phyloP scores from a whole-genome alignment of 1,140 invertebrate species.

The Drosophila prosaltans region DNA sequence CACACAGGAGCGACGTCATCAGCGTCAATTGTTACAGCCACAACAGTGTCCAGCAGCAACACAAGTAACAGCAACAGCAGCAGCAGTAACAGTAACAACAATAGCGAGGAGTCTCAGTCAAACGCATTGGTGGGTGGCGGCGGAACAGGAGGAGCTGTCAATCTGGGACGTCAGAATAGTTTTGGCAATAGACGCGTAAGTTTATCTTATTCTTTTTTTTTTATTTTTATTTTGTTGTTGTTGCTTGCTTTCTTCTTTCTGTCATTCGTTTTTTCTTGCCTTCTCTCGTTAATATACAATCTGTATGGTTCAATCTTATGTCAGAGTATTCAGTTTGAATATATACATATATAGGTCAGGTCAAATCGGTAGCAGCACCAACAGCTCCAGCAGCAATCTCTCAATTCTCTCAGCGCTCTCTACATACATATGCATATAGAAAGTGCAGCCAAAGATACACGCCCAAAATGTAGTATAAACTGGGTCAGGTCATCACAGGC shows the following conservation, averaged over 20 bases:
- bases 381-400: conserved; percentile 24
- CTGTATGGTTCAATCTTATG: conserved; percentile 4
- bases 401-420: conserved; percentile 17
- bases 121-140: conserved; percentile 19
- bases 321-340: conserved; percentile 11
- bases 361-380: conserved; percentile 39
- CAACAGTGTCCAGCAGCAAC: conserved; percentile 35
- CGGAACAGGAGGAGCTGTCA: conserved; percentile 38
- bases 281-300: conserved; percentile 4
- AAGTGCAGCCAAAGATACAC: conserved; percentile 69
- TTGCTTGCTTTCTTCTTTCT: background rate
- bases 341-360: conserved; percentile 60
- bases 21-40: conserved; percentile 27
- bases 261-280: background rate
- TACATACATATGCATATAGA: conserved; percentile 69
- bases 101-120: conserved; percentile 61
- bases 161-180: conserved; percentile 78
- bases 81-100: conserved; percentile 57
- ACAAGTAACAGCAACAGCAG: conserved; percentile 48
- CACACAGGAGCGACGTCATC: conserved; percentile 37
- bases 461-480: conserved; percentile 69
- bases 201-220: conserved; percentile 7
- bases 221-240: background rate
- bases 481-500: conserved; percentile 65
- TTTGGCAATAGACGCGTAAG: conserved; percentile 82